These are phyloP conservation scores for Parasteatoda tepidariorum DNA, from an alignment of 1,140 invertebrate genomes.

Conservation along the genomic window DNA sequence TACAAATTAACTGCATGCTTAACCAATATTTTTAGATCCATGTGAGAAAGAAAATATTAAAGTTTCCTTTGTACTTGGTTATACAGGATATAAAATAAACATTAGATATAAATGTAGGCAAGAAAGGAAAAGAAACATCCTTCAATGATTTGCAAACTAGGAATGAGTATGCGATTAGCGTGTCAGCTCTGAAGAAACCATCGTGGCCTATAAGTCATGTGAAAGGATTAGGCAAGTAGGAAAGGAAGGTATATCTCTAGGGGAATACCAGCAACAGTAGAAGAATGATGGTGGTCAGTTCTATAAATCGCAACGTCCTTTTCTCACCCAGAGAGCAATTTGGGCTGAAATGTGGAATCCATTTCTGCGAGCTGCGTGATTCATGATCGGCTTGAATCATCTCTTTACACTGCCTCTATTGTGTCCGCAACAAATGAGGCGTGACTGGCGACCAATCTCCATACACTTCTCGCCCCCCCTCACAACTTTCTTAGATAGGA, in stretches of 20 bases:
- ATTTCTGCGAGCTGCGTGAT: constrained; percentile 44
- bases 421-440: constrained; percentile 53
- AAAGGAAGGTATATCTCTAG: constrained; percentile 7
- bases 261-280: neutral
- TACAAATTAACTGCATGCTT: too few relatives aligned
- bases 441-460: constrained; percentile 7
- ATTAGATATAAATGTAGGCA: too few relatives aligned
- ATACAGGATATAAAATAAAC: too few relatives aligned
- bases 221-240: constrained; percentile 16
- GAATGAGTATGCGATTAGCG: neutral
- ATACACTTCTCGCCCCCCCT: neutral
- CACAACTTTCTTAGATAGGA: too few relatives aligned
- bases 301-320: constrained; percentile 49
- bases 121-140: too few relatives aligned
- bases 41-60: too few relatives aligned
- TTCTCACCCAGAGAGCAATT: constrained; percentile 53
- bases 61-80: too few relatives aligned
- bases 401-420: constrained; percentile 41
- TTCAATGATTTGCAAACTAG: neutral
- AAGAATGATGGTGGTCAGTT: constrained; percentile 47
- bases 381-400: constrained; percentile 39
- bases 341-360: constrained; percentile 55
- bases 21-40: too few relatives aligned
- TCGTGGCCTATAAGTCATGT: constrained; percentile 19
- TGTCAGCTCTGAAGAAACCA: neutral